Conservation (phyloP, 1,140 invertebrate species). For the Phymorhynchus buccinoides region DNA sequence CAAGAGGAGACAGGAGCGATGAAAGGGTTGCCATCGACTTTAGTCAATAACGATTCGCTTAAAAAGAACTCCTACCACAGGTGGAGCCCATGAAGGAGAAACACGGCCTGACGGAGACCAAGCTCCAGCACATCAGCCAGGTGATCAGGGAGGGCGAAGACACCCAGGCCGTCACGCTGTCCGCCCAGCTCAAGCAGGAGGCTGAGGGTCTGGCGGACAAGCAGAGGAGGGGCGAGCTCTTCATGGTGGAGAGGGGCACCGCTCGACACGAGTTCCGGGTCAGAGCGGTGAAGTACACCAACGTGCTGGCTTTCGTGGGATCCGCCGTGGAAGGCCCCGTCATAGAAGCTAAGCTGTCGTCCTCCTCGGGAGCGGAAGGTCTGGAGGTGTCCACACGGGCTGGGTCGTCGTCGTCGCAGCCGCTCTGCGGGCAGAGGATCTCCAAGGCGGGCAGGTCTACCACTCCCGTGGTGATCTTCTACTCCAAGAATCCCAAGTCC, state of each 20-base stretch:
- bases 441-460: neutral
- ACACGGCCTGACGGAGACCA: too few species aligned
- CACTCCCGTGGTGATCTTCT: neutral
- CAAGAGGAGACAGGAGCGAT: too few species aligned
- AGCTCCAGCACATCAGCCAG: neutral
- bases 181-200: neutral
- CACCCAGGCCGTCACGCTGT: neutral
- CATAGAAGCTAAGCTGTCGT: neutral
- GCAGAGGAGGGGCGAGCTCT: too few species aligned
- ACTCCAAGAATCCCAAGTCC: constrained; percentile 29
- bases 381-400: neutral
- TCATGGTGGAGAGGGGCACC: constrained; percentile 14
- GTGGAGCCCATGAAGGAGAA: neutral
- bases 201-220: neutral
- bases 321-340: neutral
- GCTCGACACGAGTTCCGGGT: neutral
- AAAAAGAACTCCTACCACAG: neutral
- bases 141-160: constrained; percentile 5
- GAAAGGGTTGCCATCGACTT: too few species aligned
- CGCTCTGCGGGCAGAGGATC: neutral
- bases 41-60: too few species aligned
- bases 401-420: neutral
- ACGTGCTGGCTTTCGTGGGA: constrained; percentile 23
- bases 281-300: neutral
- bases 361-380: neutral